Evolutionary conservation across 2,888 invertebrate genomes (phyloP).

Genomic region (Didymodactylos carnosus): DNA sequence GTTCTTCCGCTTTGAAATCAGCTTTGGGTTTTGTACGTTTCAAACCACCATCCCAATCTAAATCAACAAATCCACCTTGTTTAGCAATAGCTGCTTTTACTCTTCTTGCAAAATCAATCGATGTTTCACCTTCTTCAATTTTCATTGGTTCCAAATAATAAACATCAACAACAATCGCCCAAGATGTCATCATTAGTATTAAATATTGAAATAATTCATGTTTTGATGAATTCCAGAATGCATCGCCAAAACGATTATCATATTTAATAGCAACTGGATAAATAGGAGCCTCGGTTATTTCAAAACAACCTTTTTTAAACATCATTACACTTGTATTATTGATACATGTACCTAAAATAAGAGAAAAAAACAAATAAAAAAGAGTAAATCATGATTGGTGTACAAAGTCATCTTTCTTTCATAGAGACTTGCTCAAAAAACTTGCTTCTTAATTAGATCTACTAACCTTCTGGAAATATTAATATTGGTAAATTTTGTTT

Average conservation of each 20-base stretch:
- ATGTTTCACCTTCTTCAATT: slow-evolving; percentile 24
- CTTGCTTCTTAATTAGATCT: no score
- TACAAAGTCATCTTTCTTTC: no score
- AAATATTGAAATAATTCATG: slow-evolving; percentile 52
- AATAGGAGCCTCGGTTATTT: slow-evolving; percentile 61
- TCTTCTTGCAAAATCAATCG: slow-evolving; percentile 83
- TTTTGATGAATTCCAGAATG: slow-evolving; percentile 93
- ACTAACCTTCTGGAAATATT: slow-evolving; percentile 96
- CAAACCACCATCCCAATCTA: slow-evolving; percentile 91
- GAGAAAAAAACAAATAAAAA: no score
- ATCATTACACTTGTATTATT: slow-evolving; percentile 99
- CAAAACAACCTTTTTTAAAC: slow-evolving; percentile 98
- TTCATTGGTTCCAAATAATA: slow-evolving; percentile 77
- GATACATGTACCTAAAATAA: slow-evolving; percentile 96
- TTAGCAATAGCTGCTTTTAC: slow-evolving; percentile 82
- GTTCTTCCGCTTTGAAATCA: slow-evolving; percentile 9
- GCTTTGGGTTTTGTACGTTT: slow-evolving; percentile 78
- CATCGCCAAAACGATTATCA: slow-evolving; percentile 89
- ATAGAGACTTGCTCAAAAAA: no score
- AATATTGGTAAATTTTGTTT: slow-evolving; percentile 66
- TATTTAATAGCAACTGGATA: slow-evolving; percentile 99
- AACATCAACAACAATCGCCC: slow-evolving; percentile 97
- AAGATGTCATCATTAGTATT: slow-evolving; percentile 88
- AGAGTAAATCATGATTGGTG: no score
- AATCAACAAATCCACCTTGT: slow-evolving; percentile 83